Evolutionary conservation across 2,888 invertebrate genomes (phyloP).

Genomic region (Frankliniella fusca): DNA sequence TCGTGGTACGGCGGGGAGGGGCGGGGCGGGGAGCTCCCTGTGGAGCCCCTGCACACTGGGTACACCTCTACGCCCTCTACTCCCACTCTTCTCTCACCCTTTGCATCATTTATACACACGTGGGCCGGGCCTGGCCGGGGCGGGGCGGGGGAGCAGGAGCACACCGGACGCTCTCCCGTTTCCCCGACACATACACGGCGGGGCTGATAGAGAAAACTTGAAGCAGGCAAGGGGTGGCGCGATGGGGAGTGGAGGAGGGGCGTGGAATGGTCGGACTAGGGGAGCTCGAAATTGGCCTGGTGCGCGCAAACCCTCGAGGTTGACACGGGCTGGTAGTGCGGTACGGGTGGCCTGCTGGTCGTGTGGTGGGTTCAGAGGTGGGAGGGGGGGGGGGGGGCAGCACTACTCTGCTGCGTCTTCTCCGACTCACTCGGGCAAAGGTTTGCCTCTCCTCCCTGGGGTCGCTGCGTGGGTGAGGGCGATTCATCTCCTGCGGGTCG

Average conservation of each 20-base stretch:
- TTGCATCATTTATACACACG: conserved; percentile 14
- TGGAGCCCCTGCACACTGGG: background rate
- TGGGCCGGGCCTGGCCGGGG: background rate
- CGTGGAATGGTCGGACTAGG: no score
- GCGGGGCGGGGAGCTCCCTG: background rate
- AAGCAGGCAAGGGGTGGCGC: no score
- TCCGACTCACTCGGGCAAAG: background rate
- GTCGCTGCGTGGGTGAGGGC: conserved; percentile 1
- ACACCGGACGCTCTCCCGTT: background rate
- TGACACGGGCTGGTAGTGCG: no score
- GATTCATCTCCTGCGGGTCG: conserved; percentile 4
- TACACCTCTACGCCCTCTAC: no score
- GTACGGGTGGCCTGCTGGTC: no score
- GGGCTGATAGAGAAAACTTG: no score
- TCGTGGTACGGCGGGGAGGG: background rate
- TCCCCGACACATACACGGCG: background rate
- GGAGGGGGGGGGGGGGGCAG: no score
- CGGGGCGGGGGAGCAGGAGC: background rate
- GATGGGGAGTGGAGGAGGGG: no score
- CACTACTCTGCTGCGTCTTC: no score
- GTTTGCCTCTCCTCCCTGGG: background rate
- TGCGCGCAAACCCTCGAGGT: background rate
- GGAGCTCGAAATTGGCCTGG: no score
- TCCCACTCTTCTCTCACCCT: background rate
- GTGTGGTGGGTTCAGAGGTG: no score